Evolutionary conservation across 2,888 invertebrate species (phyloP).

Genomic region (Acleris cristana): DNA sequence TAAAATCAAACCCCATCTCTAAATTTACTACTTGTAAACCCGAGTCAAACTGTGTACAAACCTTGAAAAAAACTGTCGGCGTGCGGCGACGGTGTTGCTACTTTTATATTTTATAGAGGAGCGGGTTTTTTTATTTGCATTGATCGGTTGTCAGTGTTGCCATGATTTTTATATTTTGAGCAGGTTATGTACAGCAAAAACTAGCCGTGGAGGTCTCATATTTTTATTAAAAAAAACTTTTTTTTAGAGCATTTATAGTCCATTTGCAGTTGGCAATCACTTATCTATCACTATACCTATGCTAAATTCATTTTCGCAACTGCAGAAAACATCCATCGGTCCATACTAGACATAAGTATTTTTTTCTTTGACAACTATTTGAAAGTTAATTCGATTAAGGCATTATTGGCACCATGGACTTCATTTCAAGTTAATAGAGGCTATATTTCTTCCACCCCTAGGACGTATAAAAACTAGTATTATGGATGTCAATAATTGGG

Average conservation of each 20-base stretch:
- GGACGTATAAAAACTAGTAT: too few relatives aligned
- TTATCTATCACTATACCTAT: too few relatives aligned
- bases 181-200: background rate
- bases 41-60: slow-evolving; percentile 26
- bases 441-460: too few relatives aligned
- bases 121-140: slow-evolving; percentile 31
- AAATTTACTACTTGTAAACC: slow-evolving; percentile 24
- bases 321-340: too few relatives aligned
- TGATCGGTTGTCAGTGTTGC: slow-evolving; percentile 3
- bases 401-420: too few relatives aligned
- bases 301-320: too few relatives aligned
- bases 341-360: too few relatives aligned
- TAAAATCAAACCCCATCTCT: background rate
- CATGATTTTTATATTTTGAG: background rate
- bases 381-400: too few relatives aligned
- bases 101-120: slow-evolving; percentile 4
- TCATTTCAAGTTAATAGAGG: too few relatives aligned
- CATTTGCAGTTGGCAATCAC: too few relatives aligned
- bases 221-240: background rate
- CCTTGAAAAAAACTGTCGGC: background rate
- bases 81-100: slow-evolving; percentile 31
- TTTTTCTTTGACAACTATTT: too few relatives aligned
- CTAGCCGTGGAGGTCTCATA: background rate
- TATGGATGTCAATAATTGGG: too few relatives aligned
- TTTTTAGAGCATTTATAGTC: background rate